These are phyloP conservation scores for Amazona guildingii DNA, from an alignment of 2,113 vertebrate genomes.

Conservation along the genomic window DNA sequence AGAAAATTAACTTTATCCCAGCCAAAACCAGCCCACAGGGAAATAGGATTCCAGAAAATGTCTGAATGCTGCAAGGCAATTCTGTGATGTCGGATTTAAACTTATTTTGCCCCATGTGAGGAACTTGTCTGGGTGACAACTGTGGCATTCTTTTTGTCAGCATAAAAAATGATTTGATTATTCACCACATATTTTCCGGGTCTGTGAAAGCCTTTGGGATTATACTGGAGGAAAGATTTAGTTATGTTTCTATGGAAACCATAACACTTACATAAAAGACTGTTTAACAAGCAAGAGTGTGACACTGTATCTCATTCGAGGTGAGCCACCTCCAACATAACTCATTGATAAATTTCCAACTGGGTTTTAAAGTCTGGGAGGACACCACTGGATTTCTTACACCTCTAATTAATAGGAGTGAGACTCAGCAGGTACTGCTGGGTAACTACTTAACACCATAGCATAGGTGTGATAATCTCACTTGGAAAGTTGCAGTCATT, in stretches of 20 bases:
- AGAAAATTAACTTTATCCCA: neutral
- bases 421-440: neutral
- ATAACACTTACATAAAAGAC: constrained; percentile 56
- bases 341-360: constrained; percentile 60
- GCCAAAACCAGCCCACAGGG: neutral
- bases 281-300: constrained; percentile 68
- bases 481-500: neutral
- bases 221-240: constrained; percentile 68
- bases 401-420: constrained; percentile 23
- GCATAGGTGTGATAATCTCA: neutral
- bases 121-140: constrained; percentile 53
- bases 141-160: constrained; percentile 48
- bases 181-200: constrained; percentile 43
- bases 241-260: constrained; percentile 78
- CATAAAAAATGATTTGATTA: constrained; percentile 68
- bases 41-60: neutral
- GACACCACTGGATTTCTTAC: constrained; percentile 18
- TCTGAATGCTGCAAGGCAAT: neutral
- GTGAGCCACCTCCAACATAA: constrained; percentile 47
- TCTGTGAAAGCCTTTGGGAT: constrained; percentile 65
- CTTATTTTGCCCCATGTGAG: neutral
- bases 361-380: constrained; percentile 19
- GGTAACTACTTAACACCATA: neutral
- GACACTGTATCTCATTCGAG: constrained; percentile 66
- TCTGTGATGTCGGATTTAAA: constrained; percentile 30